Evolutionary conservation across 2,888 invertebrate genomes (phyloP), one percentile per base, ranked within the genome.

Genomic region (Sceliomorpha sp.): DNA sequence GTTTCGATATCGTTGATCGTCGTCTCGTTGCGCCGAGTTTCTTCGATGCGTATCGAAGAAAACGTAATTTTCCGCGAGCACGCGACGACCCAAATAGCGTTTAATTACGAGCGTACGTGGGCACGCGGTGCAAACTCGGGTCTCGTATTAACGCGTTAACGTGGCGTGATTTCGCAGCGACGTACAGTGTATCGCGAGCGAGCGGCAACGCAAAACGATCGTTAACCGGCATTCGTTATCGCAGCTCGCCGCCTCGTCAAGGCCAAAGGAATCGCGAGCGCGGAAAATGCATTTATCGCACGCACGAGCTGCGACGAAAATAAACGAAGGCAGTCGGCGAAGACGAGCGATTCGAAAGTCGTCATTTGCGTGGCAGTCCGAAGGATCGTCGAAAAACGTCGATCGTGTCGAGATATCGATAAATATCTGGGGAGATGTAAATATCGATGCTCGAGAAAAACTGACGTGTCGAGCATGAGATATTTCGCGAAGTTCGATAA

Each of bases 311-410:
- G 1, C 42, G 26, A 14, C 24, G 42, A 15, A 17, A 15, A 44
- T 10, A 12, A 32, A 12, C 4, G 12, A 32, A 32, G 32, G 3
- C 12, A 32, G 32, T n/a, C 32, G 32, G 32, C 32, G 32, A n/a
- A n/a, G n/a, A n/a, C n/a, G n/a, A n/a, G n/a, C n/a, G n/a, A n/a
- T n/a, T n/a, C n/a, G n/a, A n/a, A n/a, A n/a, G n/a, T 36, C 42
- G 63, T 53, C 80, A 82, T 82, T 83, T 79, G 77, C 82, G 81
- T 81, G 80, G 81, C 81, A 75, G 77, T 80, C 77, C 79, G 78
- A 76, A 72, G 76, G 79, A 72, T 75, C 77, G 79, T 81, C 79
- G 79, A 83, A 83, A 83, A 80, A 75, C 77, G 78, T 80, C 80
- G 81, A 77, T 80, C 72, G 78, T 80, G 83, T 51, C 31, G 50